A percentile compares a stretch with the other conserved stretches of the same genome.
Evolutionary conservation across 1,140 invertebrate species (phyloP).

Genomic region (Drosophila littoralis): DNA sequence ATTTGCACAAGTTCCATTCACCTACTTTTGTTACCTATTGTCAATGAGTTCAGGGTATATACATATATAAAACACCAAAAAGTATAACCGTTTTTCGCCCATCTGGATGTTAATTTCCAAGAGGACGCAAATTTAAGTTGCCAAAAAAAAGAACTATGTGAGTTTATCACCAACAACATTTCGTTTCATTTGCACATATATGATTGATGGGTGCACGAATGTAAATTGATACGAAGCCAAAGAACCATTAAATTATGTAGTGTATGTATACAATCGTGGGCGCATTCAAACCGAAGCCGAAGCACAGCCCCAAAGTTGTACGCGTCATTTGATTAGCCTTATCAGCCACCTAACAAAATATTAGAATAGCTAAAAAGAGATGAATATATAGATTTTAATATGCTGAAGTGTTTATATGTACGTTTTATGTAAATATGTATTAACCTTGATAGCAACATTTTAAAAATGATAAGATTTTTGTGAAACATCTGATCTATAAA

Average conservation of each 20-base stretch:
- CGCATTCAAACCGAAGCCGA: background rate
- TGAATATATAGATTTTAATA: conserved; percentile 35
- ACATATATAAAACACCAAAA: too few species aligned
- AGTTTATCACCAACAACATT: background rate
- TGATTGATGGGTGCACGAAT: background rate
- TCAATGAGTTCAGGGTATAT: too few species aligned
- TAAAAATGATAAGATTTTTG: conserved; percentile 53
- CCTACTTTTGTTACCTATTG: too few species aligned
- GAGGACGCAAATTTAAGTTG: too few species aligned
- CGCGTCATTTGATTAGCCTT: conserved; percentile 17
- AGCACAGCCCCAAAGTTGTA: background rate
- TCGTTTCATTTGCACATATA: background rate
- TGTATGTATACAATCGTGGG: background rate
- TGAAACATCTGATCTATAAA: conserved; percentile 30
- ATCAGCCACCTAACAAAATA: background rate
- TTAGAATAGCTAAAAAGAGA: conserved; percentile 13
- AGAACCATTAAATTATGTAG: background rate
- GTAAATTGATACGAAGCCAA: conserved; percentile 23
- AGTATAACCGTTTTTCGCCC: too few species aligned
- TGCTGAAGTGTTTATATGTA: conserved; percentile 14
- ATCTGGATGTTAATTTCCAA: too few species aligned
- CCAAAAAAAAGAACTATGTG: too few species aligned
- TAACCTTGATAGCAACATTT: conserved; percentile 53
- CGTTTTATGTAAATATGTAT: conserved; percentile 15
- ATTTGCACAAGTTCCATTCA: too few species aligned